A percentile compares a stretch with the other conserved stretches of the same genome.
phyloP scores from a whole-genome alignment of 2,797 vertebrate genomes.

The Bradypus variegatus region DNA sequence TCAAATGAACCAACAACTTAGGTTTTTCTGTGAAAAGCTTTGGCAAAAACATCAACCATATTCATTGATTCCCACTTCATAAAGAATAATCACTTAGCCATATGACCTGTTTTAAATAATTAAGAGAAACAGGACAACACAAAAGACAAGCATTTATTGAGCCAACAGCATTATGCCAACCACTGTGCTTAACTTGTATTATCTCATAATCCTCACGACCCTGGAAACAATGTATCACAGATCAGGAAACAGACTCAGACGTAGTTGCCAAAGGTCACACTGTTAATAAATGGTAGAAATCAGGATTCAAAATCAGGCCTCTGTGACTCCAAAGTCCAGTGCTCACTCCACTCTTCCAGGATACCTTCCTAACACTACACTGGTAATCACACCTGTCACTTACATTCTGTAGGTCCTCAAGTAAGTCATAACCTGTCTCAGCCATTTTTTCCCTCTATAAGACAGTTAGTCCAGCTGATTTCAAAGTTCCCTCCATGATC shows the following conservation, averaged over 20 bases:
- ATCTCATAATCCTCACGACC: constrained; percentile 32
- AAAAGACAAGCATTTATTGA: constrained; percentile 30
- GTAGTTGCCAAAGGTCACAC: constrained; percentile 51
- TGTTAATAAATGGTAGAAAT: constrained; percentile 37
- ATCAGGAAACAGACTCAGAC: constrained; percentile 21
- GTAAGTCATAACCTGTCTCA: constrained; percentile 36
- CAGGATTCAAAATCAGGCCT: constrained; percentile 22
- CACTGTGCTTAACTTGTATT: constrained; percentile 18
- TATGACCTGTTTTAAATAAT: constrained; percentile 52
- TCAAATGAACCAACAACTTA: constrained; percentile 34
- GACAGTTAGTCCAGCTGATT: constrained; percentile 19
- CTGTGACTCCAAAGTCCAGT: constrained; percentile 46
- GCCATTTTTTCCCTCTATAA: constrained; percentile 21
- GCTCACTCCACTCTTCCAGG: background rate
- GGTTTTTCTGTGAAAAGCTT: constrained; percentile 41
- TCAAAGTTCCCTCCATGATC: constrained; percentile 36
- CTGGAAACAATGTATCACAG: constrained; percentile 15
- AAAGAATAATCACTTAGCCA: constrained; percentile 52
- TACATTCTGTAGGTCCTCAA: background rate
- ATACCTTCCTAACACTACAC: background rate
- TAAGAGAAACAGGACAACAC: constrained; percentile 44
- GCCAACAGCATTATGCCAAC: background rate
- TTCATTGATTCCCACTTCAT: constrained; percentile 48
- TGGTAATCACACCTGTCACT: constrained; percentile 25
- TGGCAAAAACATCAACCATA: constrained; percentile 48